Evolutionary conservation across 2,797 vertebrate species (phyloP).

Genomic region (Leptodactylus fallax): DNA sequence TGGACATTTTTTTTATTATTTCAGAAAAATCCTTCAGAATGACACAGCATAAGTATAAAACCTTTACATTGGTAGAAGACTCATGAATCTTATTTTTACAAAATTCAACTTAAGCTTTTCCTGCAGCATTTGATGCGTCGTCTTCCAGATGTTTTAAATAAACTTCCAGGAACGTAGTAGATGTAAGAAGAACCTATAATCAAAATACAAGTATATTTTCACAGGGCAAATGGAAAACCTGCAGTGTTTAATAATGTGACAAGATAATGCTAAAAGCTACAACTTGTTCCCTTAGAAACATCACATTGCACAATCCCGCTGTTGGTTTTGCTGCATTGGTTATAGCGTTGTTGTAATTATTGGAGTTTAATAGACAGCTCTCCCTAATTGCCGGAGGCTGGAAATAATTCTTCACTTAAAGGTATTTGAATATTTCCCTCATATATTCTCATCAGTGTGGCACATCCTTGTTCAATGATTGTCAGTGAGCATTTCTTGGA

Average conservation of each 20-base stretch:
- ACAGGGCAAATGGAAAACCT: conserved; percentile 62
- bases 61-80: not conserved
- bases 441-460: conserved; percentile 11
- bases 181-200: conserved; percentile 40
- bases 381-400: conserved; percentile 63
- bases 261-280: conserved; percentile 77
- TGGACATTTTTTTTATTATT: too few species aligned
- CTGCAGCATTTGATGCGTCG: not conserved
- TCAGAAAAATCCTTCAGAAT: not conserved
- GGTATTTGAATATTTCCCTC: conserved; percentile 5
- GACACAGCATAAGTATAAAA: not conserved
- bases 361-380: conserved; percentile 34
- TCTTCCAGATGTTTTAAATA: conserved; percentile 14
- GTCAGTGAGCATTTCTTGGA: conserved; percentile 21
- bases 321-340: conserved; percentile 73
- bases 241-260: conserved; percentile 70
- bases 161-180: not conserved
- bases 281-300: conserved; percentile 82
- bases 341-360: conserved; percentile 71
- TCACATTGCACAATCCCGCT: conserved; percentile 80
- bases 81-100: not conserved
- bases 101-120: not conserved
- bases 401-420: conserved; percentile 66
- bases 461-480: not conserved
- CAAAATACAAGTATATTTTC: conserved; percentile 19